These are phyloP conservation scores for Littorina saxatilis DNA, from an alignment of 1,140 invertebrate species.

Conservation along the genomic window DNA sequence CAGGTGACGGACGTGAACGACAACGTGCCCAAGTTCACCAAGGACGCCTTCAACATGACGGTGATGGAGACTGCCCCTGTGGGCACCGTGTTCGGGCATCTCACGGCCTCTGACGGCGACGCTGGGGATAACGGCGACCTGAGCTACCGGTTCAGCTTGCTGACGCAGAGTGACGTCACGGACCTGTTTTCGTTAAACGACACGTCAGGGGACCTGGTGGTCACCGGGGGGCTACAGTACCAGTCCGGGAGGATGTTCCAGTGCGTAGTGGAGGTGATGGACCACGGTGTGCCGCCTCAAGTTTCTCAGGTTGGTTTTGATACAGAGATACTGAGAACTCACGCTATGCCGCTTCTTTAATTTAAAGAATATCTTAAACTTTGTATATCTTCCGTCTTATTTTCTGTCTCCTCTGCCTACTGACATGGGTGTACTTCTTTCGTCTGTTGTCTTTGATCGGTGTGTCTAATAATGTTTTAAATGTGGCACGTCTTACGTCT, in stretches of 20 bases:
- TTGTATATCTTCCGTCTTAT: no score
- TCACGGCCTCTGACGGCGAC: constrained; percentile 66
- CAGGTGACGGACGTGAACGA: constrained; percentile 89
- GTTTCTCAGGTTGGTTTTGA: no score
- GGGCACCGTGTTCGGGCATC: constrained; percentile 50
- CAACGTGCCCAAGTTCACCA: constrained; percentile 87
- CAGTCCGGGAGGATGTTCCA: constrained; percentile 36
- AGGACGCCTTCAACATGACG: constrained; percentile 76
- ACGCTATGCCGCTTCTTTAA: no score
- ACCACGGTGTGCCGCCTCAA: constrained; percentile 37
- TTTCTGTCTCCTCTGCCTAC: no score
- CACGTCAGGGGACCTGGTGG: constrained; percentile 87
- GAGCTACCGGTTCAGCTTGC: constrained; percentile 59
- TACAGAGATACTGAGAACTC: no score
- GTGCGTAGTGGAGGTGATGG: constrained; percentile 47
- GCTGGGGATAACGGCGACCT: constrained; percentile 64
- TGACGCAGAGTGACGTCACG: constrained; percentile 47
- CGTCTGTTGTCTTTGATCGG: no score
- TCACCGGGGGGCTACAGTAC: constrained; percentile 73
- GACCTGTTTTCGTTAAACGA: constrained; percentile 85
- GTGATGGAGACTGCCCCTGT: constrained; percentile 82
- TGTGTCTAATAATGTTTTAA: no score
- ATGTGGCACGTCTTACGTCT: no score
- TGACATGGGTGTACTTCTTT: no score
- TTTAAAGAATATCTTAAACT: no score